These are phyloP conservation scores for Peromyscus leucopus DNA, from an alignment of 2,113 vertebrate species.

Conservation along the genomic window DNA sequence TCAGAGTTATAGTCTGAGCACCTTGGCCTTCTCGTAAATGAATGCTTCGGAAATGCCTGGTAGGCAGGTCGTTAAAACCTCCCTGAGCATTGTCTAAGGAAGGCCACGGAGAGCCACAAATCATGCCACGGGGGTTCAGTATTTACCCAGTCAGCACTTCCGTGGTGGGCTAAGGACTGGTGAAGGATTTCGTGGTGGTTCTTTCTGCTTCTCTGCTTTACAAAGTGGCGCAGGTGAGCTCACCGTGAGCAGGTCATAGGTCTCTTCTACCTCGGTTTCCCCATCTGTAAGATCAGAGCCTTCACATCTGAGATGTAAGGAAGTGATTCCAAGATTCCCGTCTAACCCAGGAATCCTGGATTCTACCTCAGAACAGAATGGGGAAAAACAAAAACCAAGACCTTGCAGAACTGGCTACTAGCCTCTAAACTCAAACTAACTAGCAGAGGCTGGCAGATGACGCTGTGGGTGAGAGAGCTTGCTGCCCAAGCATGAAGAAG, in stretches of 20 bases:
- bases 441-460: neutral
- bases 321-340: neutral
- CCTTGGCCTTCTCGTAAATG: slow-evolving; percentile 67
- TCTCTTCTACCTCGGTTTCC: slow-evolving; percentile 12
- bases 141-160: slow-evolving; percentile 62
- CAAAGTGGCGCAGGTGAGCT: neutral
- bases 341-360: neutral
- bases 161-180: neutral
- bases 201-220: neutral
- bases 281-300: neutral
- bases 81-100: slow-evolving; percentile 47
- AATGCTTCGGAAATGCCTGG: slow-evolving; percentile 49
- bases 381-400: neutral
- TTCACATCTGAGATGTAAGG: neutral
- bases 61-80: slow-evolving; percentile 69
- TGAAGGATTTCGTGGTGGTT: slow-evolving; percentile 39
- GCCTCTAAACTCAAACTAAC: neutral
- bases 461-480: neutral
- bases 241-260: neutral
- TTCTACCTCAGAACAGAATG: neutral
- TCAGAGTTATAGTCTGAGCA: slow-evolving; percentile 65
- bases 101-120: slow-evolving; percentile 56
- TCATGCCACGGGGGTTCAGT: slow-evolving; percentile 11
- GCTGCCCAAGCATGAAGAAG: neutral
- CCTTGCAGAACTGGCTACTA: neutral